phyloP scores from a whole-genome alignment of 2,797 vertebrate species.

The Macropus fuliginosus region DNA sequence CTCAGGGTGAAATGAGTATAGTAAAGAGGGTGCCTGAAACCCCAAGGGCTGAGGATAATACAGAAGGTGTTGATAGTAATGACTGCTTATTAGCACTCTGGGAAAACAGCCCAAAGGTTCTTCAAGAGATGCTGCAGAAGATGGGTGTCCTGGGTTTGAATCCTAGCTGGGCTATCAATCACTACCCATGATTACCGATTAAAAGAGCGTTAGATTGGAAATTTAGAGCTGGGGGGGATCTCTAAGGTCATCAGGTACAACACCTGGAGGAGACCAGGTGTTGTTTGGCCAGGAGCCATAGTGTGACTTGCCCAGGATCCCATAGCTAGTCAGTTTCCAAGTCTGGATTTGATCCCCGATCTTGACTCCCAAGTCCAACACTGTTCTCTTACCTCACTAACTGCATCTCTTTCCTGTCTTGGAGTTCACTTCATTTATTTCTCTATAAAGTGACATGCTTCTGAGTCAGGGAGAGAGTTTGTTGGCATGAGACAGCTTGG shows the following conservation, averaged over 20 bases:
- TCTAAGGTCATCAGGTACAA: too few relatives aligned
- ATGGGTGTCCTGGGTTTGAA: neutral
- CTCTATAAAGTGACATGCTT: too few relatives aligned
- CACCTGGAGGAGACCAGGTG: neutral
- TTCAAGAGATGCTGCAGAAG: neutral
- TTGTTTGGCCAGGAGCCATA: neutral
- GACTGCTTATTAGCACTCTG: neutral
- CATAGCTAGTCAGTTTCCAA: neutral
- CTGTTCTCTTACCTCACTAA: too few relatives aligned
- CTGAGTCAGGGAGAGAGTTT: too few relatives aligned
- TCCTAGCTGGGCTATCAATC: neutral
- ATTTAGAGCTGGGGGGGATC: neutral
- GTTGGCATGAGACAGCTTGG: too few relatives aligned
- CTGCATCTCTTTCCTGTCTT: too few relatives aligned
- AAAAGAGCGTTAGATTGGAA: neutral
- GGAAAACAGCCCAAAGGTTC: too few relatives aligned
- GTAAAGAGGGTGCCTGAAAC: too few relatives aligned
- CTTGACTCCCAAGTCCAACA: too few relatives aligned
- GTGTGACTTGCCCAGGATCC: too few relatives aligned
- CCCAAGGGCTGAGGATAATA: too few relatives aligned
- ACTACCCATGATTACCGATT: neutral
- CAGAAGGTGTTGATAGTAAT: rapidly evolving
- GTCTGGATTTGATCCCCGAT: neutral
- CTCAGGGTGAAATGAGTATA: neutral
- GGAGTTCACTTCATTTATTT: too few relatives aligned